Percentiles rank a stretch among this genome's conserved stretches.
These are phyloP conservation scores for Neostethus bicornis DNA, from an alignment of 2,797 vertebrate genomes.

Conservation along the genomic window DNA sequence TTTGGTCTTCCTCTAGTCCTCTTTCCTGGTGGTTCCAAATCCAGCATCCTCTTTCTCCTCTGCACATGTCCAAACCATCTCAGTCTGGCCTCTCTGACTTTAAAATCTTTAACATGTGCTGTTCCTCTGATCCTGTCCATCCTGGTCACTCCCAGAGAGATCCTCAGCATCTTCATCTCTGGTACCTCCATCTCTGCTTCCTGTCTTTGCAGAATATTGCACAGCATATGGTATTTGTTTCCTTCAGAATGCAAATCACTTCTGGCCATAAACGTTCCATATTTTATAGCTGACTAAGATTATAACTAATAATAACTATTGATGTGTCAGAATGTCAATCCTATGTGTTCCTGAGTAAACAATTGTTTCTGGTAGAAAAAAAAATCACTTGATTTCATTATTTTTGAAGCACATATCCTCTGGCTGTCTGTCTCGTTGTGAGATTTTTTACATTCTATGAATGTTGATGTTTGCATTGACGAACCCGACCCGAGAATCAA, in stretches of 20 bases:
- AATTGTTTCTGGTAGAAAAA: not conserved
- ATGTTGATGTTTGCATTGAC: conserved; percentile 51
- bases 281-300: conserved; percentile 4
- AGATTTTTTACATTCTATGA: conserved; percentile 21
- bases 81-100: no score
- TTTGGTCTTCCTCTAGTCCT: no score
- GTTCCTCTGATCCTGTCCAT: no score
- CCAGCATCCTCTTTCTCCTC: no score
- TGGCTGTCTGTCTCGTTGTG: conserved; percentile 13
- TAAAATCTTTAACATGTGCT: no score
- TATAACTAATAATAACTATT: conserved; percentile 1
- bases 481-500: conserved; percentile 46
- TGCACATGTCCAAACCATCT: no score
- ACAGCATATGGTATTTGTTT: not conserved
- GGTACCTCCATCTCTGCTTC: no score
- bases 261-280: not conserved
- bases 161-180: no score
- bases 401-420: conserved; percentile 15
- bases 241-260: not conserved
- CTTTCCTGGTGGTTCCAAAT: no score
- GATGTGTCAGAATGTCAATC: not conserved
- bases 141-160: no score
- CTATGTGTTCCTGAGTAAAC: not conserved
- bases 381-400: not conserved
- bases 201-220: not conserved